Percentiles rank a stretch among this genome's conserved stretches.
phyloP scores from a whole-genome alignment of 2,113 vertebrate species.

The Gymnarchus niloticus region DNA sequence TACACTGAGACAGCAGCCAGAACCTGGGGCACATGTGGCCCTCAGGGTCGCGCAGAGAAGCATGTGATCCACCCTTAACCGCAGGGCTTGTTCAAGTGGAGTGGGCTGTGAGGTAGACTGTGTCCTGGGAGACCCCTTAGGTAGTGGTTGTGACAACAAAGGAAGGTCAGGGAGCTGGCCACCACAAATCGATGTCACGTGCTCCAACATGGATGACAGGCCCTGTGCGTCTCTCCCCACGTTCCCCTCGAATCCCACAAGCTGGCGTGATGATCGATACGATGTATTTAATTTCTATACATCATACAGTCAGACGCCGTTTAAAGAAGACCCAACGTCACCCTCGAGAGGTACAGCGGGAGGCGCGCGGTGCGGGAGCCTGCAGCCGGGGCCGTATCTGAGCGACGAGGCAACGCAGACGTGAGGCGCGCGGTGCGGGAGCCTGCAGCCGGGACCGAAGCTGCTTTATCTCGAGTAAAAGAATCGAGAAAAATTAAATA shows the following conservation, averaged over 20 bases:
- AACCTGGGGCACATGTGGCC: background rate
- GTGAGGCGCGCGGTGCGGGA: background rate
- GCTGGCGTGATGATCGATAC: background rate
- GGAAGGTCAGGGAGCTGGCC: background rate
- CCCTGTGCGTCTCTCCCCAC: background rate
- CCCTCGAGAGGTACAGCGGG: background rate
- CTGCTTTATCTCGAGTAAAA: background rate
- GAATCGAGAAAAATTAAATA: background rate
- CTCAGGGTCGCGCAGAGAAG: background rate
- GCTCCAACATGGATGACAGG: background rate
- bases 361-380: background rate
- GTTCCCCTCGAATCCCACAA: background rate
- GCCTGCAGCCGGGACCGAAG: background rate
- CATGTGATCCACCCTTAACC: no score
- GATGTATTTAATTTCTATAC: background rate
- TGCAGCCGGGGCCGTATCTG: background rate
- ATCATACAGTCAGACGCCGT: background rate
- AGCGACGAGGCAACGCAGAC: background rate
- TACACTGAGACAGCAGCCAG: background rate
- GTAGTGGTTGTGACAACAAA: background rate
- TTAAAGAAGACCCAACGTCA: background rate
- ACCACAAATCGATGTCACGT: constrained; percentile 8
- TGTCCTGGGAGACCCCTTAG: background rate
- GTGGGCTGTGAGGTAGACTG: background rate
- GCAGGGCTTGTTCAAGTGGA: background rate